Evolutionary conservation across 1,140 invertebrate genomes (phyloP).

Genomic region (Brachionus asplanchnoidis): DNA sequence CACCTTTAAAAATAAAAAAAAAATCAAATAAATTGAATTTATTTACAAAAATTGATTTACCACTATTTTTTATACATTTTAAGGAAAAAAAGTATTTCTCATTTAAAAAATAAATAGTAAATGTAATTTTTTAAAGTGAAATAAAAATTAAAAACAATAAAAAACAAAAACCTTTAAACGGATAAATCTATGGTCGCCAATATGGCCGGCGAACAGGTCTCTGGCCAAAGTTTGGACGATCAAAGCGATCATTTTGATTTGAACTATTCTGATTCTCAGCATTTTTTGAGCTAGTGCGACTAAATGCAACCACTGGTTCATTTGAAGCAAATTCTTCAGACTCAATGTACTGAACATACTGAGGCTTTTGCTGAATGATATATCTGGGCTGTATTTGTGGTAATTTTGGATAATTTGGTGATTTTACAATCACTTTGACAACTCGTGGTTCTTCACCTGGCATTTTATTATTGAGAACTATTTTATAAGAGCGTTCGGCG

Average conservation of each 20-base stretch:
- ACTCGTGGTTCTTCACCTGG: neutral
- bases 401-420: neutral
- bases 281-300: neutral
- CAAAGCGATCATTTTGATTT: neutral
- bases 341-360: neutral
- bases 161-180: no score
- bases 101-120: no score
- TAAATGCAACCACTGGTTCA: neutral
- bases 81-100: no score
- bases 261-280: neutral
- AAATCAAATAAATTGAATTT: no score
- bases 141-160: no score
- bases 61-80: no score
- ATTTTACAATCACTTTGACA: neutral
- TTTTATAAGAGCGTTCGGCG: slow-evolving; percentile 14
- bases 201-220: no score
- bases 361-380: neutral
- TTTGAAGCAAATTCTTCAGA: neutral
- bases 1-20: no score
- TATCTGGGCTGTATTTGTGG: neutral
- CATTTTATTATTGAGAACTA: slow-evolving; percentile 13
- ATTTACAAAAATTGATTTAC: no score
- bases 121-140: no score
- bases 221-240: no score
- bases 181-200: no score